Evolutionary conservation across 1,140 invertebrate genomes (phyloP).

Genomic region (Telenomus remus): DNA sequence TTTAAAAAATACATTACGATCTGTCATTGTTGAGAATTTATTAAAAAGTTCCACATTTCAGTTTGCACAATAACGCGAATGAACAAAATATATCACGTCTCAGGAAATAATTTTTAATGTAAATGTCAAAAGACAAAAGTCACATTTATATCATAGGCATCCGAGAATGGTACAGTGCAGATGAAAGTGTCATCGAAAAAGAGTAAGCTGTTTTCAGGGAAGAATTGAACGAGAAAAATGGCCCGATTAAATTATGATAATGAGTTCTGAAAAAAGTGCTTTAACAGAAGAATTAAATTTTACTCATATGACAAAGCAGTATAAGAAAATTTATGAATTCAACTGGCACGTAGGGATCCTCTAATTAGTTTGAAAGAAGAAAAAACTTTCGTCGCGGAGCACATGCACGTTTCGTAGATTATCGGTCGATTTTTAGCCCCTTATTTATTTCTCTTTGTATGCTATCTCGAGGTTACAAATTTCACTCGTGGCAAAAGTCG

Average conservation of each 20-base stretch:
- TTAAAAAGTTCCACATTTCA: slow-evolving; percentile 15
- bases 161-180: too few relatives aligned
- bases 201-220: too few relatives aligned
- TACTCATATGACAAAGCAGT: neutral
- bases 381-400: too few relatives aligned
- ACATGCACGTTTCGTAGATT: slow-evolving; percentile 16
- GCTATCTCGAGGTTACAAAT: slow-evolving; percentile 20
- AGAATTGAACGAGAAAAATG: too few relatives aligned
- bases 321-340: too few relatives aligned
- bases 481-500: slow-evolving; percentile 32
- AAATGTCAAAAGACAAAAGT: slow-evolving; percentile 23
- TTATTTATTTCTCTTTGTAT: slow-evolving; percentile 31
- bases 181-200: too few relatives aligned
- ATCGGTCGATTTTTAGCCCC: slow-evolving; percentile 14
- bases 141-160: neutral
- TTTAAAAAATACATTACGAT: slow-evolving; percentile 20
- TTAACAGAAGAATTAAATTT: too few relatives aligned
- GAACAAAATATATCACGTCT: slow-evolving; percentile 23
- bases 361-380: too few relatives aligned
- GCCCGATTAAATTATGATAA: too few relatives aligned
- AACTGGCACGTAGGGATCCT: too few relatives aligned
- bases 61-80: neutral
- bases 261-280: too few relatives aligned
- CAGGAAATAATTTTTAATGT: slow-evolving; percentile 30
- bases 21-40: slow-evolving; percentile 15